A percentile compares a stretch with the other conserved stretches of the same genome.
Evolutionary conservation across 1,140 invertebrate genomes (phyloP).

Genomic region (Agrilus planipennis): DNA sequence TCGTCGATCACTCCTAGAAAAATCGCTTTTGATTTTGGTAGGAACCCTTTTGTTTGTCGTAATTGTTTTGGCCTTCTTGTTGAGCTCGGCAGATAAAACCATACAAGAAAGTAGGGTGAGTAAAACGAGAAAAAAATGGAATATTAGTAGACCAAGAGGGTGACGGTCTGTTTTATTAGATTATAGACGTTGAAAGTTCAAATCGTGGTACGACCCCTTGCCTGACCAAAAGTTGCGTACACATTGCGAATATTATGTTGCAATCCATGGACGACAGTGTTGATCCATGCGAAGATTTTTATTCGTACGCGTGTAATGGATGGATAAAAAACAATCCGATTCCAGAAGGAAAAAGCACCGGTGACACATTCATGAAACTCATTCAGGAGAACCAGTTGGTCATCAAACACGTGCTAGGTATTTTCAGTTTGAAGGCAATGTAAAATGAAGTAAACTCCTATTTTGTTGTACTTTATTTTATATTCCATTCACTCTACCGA

Average conservation of each 20-base stretch:
- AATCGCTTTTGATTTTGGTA: conserved; percentile 42
- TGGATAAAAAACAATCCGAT: conserved; percentile 89
- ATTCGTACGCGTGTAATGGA: conserved; percentile 83
- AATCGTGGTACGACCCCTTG: conserved; percentile 39
- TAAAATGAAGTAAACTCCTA: no score
- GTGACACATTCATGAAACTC: conserved; percentile 91
- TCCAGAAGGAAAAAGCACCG: conserved; percentile 82
- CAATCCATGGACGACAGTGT: conserved; percentile 66
- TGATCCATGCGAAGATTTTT: conserved; percentile 92
- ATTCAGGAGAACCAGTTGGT: conserved; percentile 86
- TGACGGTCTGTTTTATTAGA: neutral
- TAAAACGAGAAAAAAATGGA: conserved; percentile 1
- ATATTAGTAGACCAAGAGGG: neutral
- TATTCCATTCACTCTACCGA: neutral
- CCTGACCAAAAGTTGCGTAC: conserved; percentile 72
- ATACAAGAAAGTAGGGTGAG: conserved; percentile 22
- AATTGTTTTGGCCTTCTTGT: conserved; percentile 39
- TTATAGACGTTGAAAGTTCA: conserved; percentile 1
- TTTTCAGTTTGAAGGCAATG: no score
- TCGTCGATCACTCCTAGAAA: conserved; percentile 45
- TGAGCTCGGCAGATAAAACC: conserved; percentile 25
- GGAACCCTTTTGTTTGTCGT: conserved; percentile 50
- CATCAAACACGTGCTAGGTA: conserved; percentile 81
- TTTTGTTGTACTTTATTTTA: neutral
- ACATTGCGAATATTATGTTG: conserved; percentile 72